Evolutionary conservation across 2,888 invertebrate genomes (phyloP).

Genomic region (Neoscelio sp.): DNA sequence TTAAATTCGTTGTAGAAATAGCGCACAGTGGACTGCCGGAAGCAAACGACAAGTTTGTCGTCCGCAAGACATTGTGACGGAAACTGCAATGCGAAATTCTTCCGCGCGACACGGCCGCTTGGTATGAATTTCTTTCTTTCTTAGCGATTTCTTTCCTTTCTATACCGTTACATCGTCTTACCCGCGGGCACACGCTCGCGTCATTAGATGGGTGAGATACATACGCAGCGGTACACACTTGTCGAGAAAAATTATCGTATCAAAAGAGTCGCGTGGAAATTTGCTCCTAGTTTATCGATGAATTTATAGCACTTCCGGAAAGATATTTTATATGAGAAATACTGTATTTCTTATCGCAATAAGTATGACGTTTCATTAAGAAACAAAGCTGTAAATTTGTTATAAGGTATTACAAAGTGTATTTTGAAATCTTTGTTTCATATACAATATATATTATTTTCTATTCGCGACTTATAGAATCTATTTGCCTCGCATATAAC

Average conservation of each 20-base stretch:
- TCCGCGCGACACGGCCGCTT: conserved; percentile 20
- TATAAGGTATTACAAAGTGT: too few relatives aligned
- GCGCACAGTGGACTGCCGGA: conserved; percentile 38
- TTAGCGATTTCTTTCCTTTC: conserved; percentile 54
- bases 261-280: conserved; percentile 55
- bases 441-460: too few relatives aligned
- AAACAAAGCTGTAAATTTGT: too few relatives aligned
- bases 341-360: background rate
- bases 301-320: conserved; percentile 53
- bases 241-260: conserved; percentile 36
- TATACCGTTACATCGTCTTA: conserved; percentile 55
- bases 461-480: too few relatives aligned
- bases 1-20: conserved; percentile 28
- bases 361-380: background rate
- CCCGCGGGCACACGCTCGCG: conserved; percentile 54
- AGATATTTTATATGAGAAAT: background rate
- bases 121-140: conserved; percentile 42
- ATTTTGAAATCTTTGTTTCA: too few relatives aligned
- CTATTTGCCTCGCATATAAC: too few relatives aligned
- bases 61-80: conserved; percentile 30
- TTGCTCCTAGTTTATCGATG: conserved; percentile 48
- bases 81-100: conserved; percentile 49
- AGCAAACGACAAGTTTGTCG: conserved; percentile 32
- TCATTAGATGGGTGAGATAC: conserved; percentile 57
- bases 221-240: conserved; percentile 17